Evolutionary conservation across 2,113 vertebrate genomes (phyloP).

Genomic region (Nerophis lumbriciformis): DNA sequence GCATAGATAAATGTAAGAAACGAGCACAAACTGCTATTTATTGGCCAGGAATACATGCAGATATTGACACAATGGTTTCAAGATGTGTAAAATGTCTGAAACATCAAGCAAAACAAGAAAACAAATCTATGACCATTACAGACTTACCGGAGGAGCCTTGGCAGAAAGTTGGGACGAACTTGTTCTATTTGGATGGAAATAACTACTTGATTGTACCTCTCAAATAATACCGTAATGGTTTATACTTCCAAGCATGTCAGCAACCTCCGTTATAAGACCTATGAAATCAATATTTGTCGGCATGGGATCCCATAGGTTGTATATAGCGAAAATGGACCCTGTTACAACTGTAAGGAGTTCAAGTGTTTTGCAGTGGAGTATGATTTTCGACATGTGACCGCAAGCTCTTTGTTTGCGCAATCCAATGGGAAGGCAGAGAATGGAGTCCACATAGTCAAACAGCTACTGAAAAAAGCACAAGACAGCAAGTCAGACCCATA

Average conservation of each 20-base stretch:
- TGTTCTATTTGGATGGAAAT: constrained; percentile 4
- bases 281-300: constrained; percentile 7
- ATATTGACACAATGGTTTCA: constrained; percentile 11
- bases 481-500: too few relatives aligned
- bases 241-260: background rate
- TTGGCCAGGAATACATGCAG: constrained; percentile 18
- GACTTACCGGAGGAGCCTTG: background rate
- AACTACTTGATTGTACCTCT: constrained; percentile 6
- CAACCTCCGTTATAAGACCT: background rate
- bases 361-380: background rate
- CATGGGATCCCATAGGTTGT: constrained; percentile 8
- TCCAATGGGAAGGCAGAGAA: too few relatives aligned
- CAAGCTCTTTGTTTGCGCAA: too few relatives aligned
- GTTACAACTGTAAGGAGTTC: constrained; percentile 1
- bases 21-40: background rate
- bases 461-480: too few relatives aligned
- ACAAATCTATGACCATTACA: constrained; percentile 2
- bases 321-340: constrained; percentile 14
- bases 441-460: too few relatives aligned
- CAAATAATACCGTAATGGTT: constrained; percentile 1
- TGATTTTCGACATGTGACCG: background rate
- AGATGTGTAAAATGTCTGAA: constrained; percentile 3
- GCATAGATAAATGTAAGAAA: constrained; percentile 11
- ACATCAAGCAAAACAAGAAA: constrained; percentile 10
- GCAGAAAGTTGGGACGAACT: constrained; percentile 3